Base-by-base conservation (phyloP, 2,888 invertebrate species). In the Calameuta pallipes region DNA sequence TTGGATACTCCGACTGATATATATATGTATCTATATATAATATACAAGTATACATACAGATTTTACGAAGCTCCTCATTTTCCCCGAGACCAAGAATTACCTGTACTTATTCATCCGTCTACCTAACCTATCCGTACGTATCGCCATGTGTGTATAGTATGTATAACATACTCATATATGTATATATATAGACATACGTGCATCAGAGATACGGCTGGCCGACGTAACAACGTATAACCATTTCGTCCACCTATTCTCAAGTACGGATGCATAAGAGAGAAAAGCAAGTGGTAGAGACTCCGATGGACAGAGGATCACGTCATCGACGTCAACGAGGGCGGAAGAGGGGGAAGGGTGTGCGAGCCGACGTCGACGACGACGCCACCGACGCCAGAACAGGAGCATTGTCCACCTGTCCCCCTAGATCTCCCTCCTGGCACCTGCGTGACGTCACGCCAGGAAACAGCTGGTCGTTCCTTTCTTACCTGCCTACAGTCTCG, bases 361-460 rank as follows among this genome's bases (percentile, higher is more conserved):
- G 15, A 15, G 41, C 41, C 41, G 41, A 41, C 41, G 15, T 41
- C 41, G 56, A 15, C 56, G 56, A 56, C 23, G 23, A 56, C 56
- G 56, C 15, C 23, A 23, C 23, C 23, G 56, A 56, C 56, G 56
- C 56, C 56, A 23, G 80, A 80, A 80, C 81, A 81, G 80, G 83
- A 88, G 86, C 87, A 87, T 86, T 87, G 87, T 88, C 87, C 88
- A 88, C 88, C 87, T 87, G 88, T 83, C 86, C 85, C 76, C 78
- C 74, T 70, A 74, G 71, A 75, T n/a, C 78, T 68, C 69, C 73
- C n/a, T 71, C 76, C 68, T 77, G 80, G 82, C 88, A 86, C 86
- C 87, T 88, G 89, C 86, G 86, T 89, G 89, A 89, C 89, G 89
- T 89, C 89, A 89, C 87, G 85, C 85, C 81, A 88, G 86, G 88